A percentile compares a stretch with the other conserved stretches of the same genome.
Evolutionary conservation across 1,140 invertebrate genomes (phyloP).

Genomic region (Carposina sasakii): DNA sequence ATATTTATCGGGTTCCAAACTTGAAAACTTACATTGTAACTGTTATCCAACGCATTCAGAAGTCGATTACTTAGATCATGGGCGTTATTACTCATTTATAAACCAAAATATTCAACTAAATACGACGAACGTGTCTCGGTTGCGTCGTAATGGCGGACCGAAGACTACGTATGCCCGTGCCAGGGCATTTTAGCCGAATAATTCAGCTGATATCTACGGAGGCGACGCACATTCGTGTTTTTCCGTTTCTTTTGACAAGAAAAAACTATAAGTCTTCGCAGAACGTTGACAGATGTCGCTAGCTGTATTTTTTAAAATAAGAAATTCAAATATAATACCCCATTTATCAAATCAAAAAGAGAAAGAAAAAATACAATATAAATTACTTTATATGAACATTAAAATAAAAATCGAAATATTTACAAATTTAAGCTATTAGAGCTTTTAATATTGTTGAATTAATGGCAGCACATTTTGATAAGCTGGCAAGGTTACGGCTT

Average conservation of each 20-base stretch:
- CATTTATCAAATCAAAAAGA: no score
- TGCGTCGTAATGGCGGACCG: conserved; percentile 73
- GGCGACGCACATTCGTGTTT: conserved; percentile 71
- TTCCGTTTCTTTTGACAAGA: conserved; percentile 72
- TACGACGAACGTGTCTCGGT: conserved; percentile 73
- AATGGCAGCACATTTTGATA: no score
- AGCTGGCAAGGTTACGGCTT: no score
- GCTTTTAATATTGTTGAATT: no score
- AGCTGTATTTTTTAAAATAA: neutral
- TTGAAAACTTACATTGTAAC: conserved; percentile 73
- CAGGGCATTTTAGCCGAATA: conserved; percentile 74
- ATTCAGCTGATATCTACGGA: conserved; percentile 73
- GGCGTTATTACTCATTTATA: conserved; percentile 74
- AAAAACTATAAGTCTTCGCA: conserved; percentile 35
- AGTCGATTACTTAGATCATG: conserved; percentile 73
- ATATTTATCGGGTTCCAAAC: conserved; percentile 55
- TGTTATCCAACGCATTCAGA: conserved; percentile 73
- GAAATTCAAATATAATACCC: no score
- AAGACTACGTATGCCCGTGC: conserved; percentile 73
- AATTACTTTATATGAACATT: no score
- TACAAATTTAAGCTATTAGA: no score
- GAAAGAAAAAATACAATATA: no score
- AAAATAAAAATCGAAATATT: no score
- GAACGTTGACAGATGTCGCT: conserved; percentile 33
- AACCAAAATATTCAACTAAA: conserved; percentile 74